These are phyloP conservation scores for Corynorhinus townsendii DNA, from an alignment of 2,113 vertebrate species.

Conservation along the genomic window DNA sequence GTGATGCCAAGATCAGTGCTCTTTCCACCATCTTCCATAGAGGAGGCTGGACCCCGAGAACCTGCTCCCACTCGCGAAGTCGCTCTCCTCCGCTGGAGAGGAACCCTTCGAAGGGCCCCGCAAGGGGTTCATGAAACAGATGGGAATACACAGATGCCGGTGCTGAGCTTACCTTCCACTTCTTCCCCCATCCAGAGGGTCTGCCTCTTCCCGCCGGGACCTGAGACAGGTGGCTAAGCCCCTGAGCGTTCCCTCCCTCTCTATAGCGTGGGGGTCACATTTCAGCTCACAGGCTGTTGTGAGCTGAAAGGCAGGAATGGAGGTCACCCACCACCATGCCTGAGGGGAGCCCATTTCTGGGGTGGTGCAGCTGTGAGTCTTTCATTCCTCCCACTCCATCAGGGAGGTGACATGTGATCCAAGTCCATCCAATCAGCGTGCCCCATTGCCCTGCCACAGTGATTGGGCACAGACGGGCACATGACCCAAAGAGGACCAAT, in stretches of 20 bases:
- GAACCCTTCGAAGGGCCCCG: fast-evolving
- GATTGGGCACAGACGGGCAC: not conserved
- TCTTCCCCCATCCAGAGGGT: not conserved
- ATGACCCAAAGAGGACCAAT: not conserved
- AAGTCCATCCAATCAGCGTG: not conserved
- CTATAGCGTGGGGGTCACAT: fast-evolving
- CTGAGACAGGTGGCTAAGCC: not conserved
- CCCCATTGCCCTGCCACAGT: not conserved
- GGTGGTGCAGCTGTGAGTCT: fast-evolving
- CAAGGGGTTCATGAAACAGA: not conserved
- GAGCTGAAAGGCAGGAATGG: not conserved
- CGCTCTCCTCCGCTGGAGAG: not conserved
- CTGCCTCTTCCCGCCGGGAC: not conserved
- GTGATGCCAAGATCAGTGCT: not conserved
- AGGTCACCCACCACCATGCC: not conserved
- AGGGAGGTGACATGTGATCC: not conserved
- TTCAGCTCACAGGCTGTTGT: not conserved
- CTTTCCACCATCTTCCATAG: not conserved
- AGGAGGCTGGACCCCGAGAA: not conserved
- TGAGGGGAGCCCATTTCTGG: not conserved
- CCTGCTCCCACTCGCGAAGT: not conserved
- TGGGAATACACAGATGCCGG: fast-evolving
- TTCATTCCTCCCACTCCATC: not conserved
- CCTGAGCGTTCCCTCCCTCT: not conserved
- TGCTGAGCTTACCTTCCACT: not conserved